Base-by-base conservation (phyloP, 2,797 vertebrate genomes). In the Nannoperca obscura region DNA sequence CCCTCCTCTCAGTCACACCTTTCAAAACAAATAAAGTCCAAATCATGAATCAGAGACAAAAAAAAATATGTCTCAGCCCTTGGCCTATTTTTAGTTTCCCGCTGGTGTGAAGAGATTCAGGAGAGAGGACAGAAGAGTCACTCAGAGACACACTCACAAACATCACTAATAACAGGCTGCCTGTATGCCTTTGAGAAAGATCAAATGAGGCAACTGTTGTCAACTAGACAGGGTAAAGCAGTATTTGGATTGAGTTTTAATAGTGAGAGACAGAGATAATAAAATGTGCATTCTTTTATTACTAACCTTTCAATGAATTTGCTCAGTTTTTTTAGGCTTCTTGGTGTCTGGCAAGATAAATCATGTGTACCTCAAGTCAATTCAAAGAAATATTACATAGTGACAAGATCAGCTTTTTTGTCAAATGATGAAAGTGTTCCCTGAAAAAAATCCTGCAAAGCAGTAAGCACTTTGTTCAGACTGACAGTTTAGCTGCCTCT, bases 391-490 rank as follows among this genome's bases (percentile, higher is more conserved):
- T 75, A 34, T 85, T 83, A 83, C 47, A 83, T 77, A 19, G 17
- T 59, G 57, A 79, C 72, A 73, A 75, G 64, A 83, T 82, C 57
- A 32, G 44, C 53, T 72, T 83, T 75, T 80, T 76, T 78, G 71
- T 80, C 15, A 76, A 52, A 71, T 80, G 84, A 88, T 83, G 64
- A 84, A 87, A 81, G 69, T 50, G 38, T 59, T 81, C 55, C n/a
- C 66, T 78, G 62, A 67, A 84, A 84, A 75, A 30, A 61, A 81
- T 79, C 38, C 38, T 36, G 67, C 59, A 42, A 55, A 73, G 30
- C 61, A n/a, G 42, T 36, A 68, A 65, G 32, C 44, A 47, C 71
- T 81, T 81, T 78, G 70, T 83, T 76, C 69, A 62, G 60, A 36
- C 3, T 69, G 79, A 82, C 75, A 75, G 74, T 74, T 72, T 30